A percentile compares a stretch with the other conserved stretches of the same genome.
phyloP scores from a whole-genome alignment of 2,888 invertebrate species.

The Acleris laterana region DNA sequence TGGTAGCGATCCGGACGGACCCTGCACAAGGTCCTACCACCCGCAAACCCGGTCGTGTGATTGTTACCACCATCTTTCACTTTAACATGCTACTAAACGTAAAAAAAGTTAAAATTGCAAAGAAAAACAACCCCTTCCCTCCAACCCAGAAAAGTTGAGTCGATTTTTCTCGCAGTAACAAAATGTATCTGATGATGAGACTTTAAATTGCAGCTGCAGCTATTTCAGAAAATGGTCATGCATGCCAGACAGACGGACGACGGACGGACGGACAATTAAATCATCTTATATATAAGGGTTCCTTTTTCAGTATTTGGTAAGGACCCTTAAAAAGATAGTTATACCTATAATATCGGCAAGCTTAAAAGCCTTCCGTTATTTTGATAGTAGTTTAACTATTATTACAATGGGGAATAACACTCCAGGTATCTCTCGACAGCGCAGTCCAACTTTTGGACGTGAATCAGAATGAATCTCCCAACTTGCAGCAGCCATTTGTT shows the following conservation, averaged over 20 bases:
- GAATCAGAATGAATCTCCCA: neutral
- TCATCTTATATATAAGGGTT: neutral
- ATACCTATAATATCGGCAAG: neutral
- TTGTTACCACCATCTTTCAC: too few relatives aligned
- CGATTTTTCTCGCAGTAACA: too few relatives aligned
- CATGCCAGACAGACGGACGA: neutral
- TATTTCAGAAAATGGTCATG: neutral
- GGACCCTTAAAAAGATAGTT: neutral
- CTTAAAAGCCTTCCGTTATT: too few relatives aligned
- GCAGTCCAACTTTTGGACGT: neutral
- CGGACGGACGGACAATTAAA: neutral
- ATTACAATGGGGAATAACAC: neutral
- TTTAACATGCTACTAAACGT: too few relatives aligned
- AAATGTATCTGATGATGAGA: too few relatives aligned
- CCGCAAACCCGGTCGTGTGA: too few relatives aligned
- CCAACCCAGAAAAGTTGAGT: too few relatives aligned
- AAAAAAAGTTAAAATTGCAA: too few relatives aligned
- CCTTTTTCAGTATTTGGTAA: neutral
- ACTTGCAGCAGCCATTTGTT: neutral
- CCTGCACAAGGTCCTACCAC: too few relatives aligned
- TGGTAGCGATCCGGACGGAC: too few relatives aligned
- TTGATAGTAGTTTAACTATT: neutral
- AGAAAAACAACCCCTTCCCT: too few relatives aligned
- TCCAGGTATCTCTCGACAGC: neutral
- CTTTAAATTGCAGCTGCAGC: too few relatives aligned